A percentile compares a stretch with the other conserved stretches of the same genome.
Evolutionary conservation across 2,113 vertebrate species (phyloP).

Genomic region (Cettia cetti): DNA sequence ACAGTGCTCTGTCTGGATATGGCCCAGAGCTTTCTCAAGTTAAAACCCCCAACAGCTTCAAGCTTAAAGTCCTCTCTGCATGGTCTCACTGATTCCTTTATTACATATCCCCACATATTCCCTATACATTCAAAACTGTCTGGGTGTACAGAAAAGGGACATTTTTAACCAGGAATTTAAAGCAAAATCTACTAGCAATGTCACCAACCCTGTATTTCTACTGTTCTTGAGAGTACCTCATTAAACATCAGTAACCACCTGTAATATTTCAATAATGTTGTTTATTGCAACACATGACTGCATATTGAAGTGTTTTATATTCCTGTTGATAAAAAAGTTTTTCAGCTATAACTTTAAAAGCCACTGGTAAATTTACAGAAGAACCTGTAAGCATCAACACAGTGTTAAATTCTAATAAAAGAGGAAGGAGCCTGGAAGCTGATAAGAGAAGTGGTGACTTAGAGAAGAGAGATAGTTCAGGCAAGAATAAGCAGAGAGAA

Average conservation of each 20-base stretch:
- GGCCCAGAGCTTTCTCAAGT: neutral
- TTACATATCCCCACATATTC: accelerated
- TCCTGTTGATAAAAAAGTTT: neutral
- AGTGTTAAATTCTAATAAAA: slow-evolving; percentile 5
- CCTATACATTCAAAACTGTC: neutral
- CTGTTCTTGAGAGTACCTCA: neutral
- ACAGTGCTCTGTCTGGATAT: neutral
- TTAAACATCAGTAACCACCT: neutral
- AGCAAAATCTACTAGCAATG: neutral
- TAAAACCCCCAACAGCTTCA: neutral
- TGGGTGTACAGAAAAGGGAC: neutral
- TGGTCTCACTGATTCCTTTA: neutral
- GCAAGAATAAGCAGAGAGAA: neutral
- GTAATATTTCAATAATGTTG: neutral
- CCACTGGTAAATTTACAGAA: neutral
- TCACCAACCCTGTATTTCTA: neutral
- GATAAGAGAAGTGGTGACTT: neutral
- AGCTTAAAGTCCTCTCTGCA: neutral
- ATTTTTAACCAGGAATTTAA: neutral
- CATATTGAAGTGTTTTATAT: neutral
- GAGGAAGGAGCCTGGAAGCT: neutral
- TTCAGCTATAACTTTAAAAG: neutral
- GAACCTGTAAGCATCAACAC: neutral
- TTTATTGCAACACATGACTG: neutral
- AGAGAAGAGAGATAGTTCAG: neutral